Conservation (phyloP, 2,113 vertebrate species). For the Actinemys pallida region DNA sequence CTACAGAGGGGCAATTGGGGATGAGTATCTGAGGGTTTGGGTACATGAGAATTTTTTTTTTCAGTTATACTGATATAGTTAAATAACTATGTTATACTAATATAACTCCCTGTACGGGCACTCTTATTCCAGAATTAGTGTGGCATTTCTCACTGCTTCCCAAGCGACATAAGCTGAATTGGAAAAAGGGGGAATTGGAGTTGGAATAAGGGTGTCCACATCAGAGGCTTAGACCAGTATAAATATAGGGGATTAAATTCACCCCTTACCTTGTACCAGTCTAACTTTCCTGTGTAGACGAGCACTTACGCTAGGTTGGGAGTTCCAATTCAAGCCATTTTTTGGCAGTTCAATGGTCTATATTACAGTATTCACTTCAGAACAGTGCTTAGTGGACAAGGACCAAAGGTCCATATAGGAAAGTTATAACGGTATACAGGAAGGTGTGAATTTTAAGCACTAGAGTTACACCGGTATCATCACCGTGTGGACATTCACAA, state of each 20-base stretch:
- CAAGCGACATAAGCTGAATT: background rate
- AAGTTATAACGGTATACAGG: background rate
- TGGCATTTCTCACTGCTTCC: background rate
- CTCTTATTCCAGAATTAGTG: background rate
- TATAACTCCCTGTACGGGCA: background rate
- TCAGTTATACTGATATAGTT: background rate
- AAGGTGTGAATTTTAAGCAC: background rate
- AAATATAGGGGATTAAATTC: background rate
- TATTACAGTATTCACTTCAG: background rate
- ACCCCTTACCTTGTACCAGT: background rate
- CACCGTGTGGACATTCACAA: background rate
- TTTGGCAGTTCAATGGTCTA: background rate
- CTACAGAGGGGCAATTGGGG: background rate
- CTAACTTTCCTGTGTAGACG: background rate
- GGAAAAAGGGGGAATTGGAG: background rate
- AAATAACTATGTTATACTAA: background rate
- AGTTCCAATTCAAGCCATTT: background rate
- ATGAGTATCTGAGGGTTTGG: background rate
- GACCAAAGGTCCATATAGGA: background rate
- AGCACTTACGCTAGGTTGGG: background rate
- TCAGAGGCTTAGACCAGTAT: background rate
- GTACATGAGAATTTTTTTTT: background rate
- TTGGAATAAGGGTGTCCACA: background rate
- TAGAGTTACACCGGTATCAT: background rate
- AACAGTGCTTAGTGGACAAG: background rate